A percentile compares a stretch with the other conserved stretches of the same genome.
phyloP scores from a whole-genome alignment of 1,140 invertebrate genomes.

The Brachionus manjavacas region DNA sequence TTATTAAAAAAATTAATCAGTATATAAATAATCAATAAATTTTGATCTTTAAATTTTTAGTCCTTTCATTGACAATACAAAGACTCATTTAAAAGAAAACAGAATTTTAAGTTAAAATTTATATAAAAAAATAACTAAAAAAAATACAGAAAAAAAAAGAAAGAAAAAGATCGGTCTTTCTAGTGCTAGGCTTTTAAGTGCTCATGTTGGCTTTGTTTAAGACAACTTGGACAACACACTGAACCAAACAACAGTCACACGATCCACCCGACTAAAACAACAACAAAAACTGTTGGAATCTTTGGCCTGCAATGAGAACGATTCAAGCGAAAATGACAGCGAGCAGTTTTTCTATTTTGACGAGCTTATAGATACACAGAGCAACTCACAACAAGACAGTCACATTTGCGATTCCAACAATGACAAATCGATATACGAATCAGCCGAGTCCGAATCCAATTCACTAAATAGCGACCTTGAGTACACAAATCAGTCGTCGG shows the following conservation, averaged over 20 bases:
- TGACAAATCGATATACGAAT: background rate
- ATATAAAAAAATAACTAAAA: too few species aligned
- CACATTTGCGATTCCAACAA: background rate
- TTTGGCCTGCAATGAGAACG: background rate
- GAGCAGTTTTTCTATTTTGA: constrained; percentile 13
- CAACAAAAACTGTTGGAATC: constrained; percentile 26
- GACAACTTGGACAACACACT: constrained; percentile 2
- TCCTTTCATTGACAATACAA: too few species aligned
- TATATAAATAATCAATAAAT: too few species aligned
- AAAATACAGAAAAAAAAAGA: too few species aligned
- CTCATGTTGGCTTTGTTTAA: background rate
- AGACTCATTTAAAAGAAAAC: too few species aligned
- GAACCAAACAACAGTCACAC: constrained; percentile 2
- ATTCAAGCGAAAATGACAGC: background rate
- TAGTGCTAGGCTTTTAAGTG: background rate
- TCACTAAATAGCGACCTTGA: background rate
- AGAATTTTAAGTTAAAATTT: too few species aligned
- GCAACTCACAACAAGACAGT: background rate
- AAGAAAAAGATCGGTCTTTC: background rate
- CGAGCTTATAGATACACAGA: background rate
- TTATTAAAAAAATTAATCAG: too few species aligned
- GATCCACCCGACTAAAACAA: constrained; percentile 32
- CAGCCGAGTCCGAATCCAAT: background rate
- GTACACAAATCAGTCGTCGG: background rate
- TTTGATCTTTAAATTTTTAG: too few species aligned